Percentiles rank a stretch among this genome's conserved stretches.
These are phyloP conservation scores for Amblyraja radiata DNA, from an alignment of 2,797 vertebrate genomes.

Conservation along the genomic window DNA sequence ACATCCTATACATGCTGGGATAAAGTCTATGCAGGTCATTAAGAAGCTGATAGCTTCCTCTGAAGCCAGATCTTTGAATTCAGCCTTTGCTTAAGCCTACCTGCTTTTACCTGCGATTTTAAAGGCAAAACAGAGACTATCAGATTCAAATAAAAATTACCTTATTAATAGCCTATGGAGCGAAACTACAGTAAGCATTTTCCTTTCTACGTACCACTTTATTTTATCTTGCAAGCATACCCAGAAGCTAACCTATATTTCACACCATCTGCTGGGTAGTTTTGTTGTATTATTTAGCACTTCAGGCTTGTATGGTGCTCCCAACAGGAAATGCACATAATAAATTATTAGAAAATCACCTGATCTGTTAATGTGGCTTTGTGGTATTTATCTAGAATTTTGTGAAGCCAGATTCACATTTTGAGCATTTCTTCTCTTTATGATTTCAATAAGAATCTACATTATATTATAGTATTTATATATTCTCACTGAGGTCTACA, in stretches of 20 bases:
- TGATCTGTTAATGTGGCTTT: neutral
- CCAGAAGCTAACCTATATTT: conserved; percentile 66
- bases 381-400: neutral
- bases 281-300: conserved; percentile 65
- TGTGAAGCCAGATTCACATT: neutral
- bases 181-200: neutral
- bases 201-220: conserved; percentile 37
- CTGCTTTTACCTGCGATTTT: neutral
- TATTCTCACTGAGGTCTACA: neutral
- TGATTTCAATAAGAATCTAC: neutral
- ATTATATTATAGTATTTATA: neutral
- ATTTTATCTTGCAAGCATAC: conserved; percentile 67
- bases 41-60: conserved; percentile 24
- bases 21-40: conserved; percentile 32
- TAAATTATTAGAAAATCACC: conserved; percentile 14
- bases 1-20: neutral
- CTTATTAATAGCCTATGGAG: neutral
- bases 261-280: conserved; percentile 67
- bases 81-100: neutral
- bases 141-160: conserved; percentile 3
- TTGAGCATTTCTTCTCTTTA: neutral
- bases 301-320: conserved; percentile 42
- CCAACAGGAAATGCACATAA: conserved; percentile 20
- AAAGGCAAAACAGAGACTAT: neutral
- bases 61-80: conserved; percentile 30